Percentiles rank a stretch among this genome's conserved stretches.
Conservation (phyloP, 2,888 invertebrate genomes). For the Mactromeris polynyma region DNA sequence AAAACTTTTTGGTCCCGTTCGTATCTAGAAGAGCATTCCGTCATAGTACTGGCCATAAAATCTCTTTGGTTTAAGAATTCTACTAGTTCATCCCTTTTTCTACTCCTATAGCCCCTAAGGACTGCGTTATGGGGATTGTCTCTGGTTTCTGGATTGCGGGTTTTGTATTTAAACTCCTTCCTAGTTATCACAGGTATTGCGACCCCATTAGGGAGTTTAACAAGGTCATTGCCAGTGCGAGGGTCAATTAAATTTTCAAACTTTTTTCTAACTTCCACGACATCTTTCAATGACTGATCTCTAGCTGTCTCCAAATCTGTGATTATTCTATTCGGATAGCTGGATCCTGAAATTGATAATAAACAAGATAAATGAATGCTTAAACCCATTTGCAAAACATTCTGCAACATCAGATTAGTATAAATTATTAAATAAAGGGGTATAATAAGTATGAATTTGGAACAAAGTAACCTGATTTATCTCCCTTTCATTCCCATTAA, state of each 20-base stretch:
- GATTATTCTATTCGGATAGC: conserved; percentile 73
- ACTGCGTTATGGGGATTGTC: conserved; percentile 78
- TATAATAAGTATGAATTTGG: neutral
- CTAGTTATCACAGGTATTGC: conserved; percentile 73
- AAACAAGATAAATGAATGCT: neutral
- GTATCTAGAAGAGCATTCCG: conserved; percentile 70
- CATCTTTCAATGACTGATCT: conserved; percentile 75
- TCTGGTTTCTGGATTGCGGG: conserved; percentile 69
- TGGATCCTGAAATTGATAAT: conserved; percentile 67
- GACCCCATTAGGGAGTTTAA: conserved; percentile 70
- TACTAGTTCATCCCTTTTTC: conserved; percentile 74
- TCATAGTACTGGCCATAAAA: conserved; percentile 77
- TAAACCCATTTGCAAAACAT: too few species aligned
- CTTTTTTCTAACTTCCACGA: conserved; percentile 68
- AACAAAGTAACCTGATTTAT: neutral
- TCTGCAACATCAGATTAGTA: too few species aligned
- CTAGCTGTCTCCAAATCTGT: conserved; percentile 74
- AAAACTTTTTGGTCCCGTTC: conserved; percentile 58
- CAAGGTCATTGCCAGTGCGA: conserved; percentile 73
- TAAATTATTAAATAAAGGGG: too few species aligned
- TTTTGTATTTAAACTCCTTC: conserved; percentile 75
- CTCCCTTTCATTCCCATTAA: neutral
- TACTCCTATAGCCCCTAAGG: conserved; percentile 71
- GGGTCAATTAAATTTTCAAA: conserved; percentile 67
- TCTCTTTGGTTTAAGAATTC: conserved; percentile 75